phyloP scores from a whole-genome alignment of 2,113 vertebrate species.

The Oryctolagus cuniculus region mOryCun1.1 NC_091442.1:66590501-66591000 shows the following conservation, averaged over 20 bases:
- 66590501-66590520: not conserved
- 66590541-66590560: not conserved
- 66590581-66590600: not conserved
- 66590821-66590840: slow-evolving; percentile 97
- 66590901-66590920: slow-evolving; percentile 99
- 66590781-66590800: slow-evolving; percentile 99
- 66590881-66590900: slow-evolving; percentile 99
- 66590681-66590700: slow-evolving; percentile 97
- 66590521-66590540: not conserved
- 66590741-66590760: slow-evolving; percentile 94
- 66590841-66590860: slow-evolving; percentile 98
- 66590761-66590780: slow-evolving; percentile 96
- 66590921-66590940: slow-evolving; percentile 90
- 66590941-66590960: not conserved
- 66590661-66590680: slow-evolving; percentile 99
- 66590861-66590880: slow-evolving; percentile 98
- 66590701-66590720: slow-evolving; percentile 97
- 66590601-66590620: slow-evolving; percentile 30
- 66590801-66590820: slow-evolving; percentile 98
- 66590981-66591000: not conserved
- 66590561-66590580: slow-evolving; percentile 14
- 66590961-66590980: not conserved
- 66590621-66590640: slow-evolving; percentile 84
- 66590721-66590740: slow-evolving; percentile 97
- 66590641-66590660: slow-evolving; percentile 99